Conservation (phyloP, 2,797 vertebrate species). For the Acanthiza pusilla region DNA sequence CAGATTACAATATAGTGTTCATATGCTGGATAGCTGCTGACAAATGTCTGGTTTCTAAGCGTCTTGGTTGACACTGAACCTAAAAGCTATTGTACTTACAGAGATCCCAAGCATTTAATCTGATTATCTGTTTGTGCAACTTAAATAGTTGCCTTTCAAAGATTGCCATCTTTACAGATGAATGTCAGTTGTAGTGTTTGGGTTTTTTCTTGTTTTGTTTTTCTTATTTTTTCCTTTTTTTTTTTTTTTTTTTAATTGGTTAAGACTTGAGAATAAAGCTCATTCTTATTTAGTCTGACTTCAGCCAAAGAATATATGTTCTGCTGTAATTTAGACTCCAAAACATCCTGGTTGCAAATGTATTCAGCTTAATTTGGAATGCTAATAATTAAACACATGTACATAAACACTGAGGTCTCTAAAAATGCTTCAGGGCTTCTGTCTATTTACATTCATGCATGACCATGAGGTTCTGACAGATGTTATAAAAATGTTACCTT, state of each 20-base stretch:
- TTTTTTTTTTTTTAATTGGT: too few relatives aligned
- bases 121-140: not conserved
- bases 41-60: not conserved
- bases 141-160: not conserved
- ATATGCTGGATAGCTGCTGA: not conserved
- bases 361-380: not conserved
- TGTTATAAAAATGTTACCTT: not conserved
- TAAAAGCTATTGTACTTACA: not conserved
- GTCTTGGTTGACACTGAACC: not conserved
- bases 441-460: not conserved
- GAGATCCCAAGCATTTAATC: not conserved
- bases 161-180: not conserved
- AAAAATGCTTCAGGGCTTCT: not conserved
- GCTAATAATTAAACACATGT: not conserved
- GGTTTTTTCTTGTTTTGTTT: too few relatives aligned
- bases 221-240: not conserved
- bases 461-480: not conserved
- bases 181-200: rapidly evolving
- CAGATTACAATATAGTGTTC: not conserved
- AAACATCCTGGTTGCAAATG: not conserved
- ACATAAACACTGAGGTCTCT: not conserved
- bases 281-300: not conserved
- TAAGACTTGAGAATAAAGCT: not conserved
- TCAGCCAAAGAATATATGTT: not conserved
- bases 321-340: not conserved